Conservation (phyloP, 2,888 invertebrate species). For the Eumerus sabulonum region DNA sequence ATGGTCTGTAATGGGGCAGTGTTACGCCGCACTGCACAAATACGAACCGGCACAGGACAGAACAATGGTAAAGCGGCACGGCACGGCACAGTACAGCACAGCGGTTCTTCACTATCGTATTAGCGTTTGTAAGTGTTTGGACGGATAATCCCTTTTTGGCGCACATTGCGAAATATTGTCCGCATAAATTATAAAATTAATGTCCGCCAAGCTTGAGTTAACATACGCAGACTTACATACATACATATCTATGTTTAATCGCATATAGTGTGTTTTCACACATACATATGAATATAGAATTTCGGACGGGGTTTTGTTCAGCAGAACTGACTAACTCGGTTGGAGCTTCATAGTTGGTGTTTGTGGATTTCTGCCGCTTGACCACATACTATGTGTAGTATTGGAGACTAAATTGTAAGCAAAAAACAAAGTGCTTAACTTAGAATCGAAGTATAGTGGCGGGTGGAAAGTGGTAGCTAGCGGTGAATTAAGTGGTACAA, state of each 20-base stretch:
- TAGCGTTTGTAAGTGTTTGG: constrained; percentile 64
- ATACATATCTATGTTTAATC: constrained; percentile 21
- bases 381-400: constrained; percentile 55
- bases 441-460: constrained; percentile 59
- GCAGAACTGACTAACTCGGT: constrained; percentile 57
- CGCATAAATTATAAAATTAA: constrained; percentile 69
- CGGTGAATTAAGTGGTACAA: constrained; percentile 25
- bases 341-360: constrained; percentile 59
- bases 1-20: constrained; percentile 49
- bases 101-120: constrained; percentile 65
- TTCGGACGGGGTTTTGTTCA: not conserved
- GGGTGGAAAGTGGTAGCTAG: constrained; percentile 63
- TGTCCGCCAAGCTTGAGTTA: constrained; percentile 67
- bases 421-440: constrained; percentile 49
- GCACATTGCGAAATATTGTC: constrained; percentile 68
- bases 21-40: constrained; percentile 67
- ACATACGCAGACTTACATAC: constrained; percentile 30
- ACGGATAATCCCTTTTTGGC: constrained; percentile 68
- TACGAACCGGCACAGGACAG: constrained; percentile 52
- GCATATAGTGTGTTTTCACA: no score
- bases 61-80: constrained; percentile 48
- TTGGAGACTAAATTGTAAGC: constrained; percentile 14
- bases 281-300: no score
- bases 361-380: constrained; percentile 67
- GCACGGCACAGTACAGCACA: constrained; percentile 52